phyloP scores from a whole-genome alignment of 2,113 vertebrate species.

The Aspidoscelis tigris region DNA sequence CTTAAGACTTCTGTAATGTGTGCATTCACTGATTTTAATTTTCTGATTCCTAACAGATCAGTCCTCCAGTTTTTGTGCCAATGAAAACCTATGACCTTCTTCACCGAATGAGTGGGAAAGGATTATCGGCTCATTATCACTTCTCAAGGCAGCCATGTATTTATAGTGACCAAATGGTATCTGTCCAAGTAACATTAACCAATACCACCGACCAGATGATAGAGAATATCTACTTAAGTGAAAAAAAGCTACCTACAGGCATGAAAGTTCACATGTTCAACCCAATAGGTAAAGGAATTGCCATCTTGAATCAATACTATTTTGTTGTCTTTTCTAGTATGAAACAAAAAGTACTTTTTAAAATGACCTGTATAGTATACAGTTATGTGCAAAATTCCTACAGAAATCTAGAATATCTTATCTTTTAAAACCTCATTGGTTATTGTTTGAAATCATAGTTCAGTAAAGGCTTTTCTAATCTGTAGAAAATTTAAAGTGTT shows the following conservation, averaged over 20 bases:
- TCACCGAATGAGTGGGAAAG: slow-evolving; percentile 95
- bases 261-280: slow-evolving; percentile 87
- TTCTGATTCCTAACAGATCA: slow-evolving; percentile 76
- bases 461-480: too few species aligned
- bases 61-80: slow-evolving; percentile 82
- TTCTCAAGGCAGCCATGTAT: slow-evolving; percentile 89
- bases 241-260: slow-evolving; percentile 76
- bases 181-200: slow-evolving; percentile 86
- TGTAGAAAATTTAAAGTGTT: too few species aligned
- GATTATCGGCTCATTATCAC: slow-evolving; percentile 88
- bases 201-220: slow-evolving; percentile 86
- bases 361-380: background rate
- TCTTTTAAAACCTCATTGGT: too few species aligned
- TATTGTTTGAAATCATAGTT: too few species aligned
- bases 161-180: slow-evolving; percentile 87
- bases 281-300: slow-evolving; percentile 79
- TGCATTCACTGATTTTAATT: slow-evolving; percentile 39
- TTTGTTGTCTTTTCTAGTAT: rapidly evolving
- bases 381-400: background rate
- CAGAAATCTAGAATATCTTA: background rate
- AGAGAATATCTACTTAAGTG: slow-evolving; percentile 87
- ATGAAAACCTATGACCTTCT: slow-evolving; percentile 85
- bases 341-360: slow-evolving; percentile 1
- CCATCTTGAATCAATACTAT: background rate
- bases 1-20: background rate